Conservation (phyloP, 2,797 vertebrate species). For the Galagoides demidoff region DNA sequence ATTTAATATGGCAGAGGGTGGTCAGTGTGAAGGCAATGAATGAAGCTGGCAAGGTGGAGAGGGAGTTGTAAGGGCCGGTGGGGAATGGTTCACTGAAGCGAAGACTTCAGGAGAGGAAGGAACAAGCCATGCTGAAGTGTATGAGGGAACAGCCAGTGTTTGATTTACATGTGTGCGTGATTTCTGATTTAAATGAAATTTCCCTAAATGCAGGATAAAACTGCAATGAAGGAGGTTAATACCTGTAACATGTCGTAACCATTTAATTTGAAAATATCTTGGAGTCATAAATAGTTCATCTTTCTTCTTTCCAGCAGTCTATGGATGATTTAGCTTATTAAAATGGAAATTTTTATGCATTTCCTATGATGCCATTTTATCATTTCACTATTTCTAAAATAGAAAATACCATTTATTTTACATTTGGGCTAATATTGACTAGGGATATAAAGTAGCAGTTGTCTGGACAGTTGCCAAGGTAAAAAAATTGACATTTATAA, state of each 20-base stretch:
- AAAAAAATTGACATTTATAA: conserved; percentile 49
- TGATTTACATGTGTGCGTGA: background rate
- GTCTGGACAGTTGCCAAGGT: conserved; percentile 15
- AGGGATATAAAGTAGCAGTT: conserved; percentile 60
- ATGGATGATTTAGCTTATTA: conserved; percentile 30
- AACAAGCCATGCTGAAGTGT: background rate
- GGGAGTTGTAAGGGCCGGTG: background rate
- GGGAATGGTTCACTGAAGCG: background rate
- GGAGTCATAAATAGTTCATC: background rate
- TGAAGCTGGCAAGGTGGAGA: background rate
- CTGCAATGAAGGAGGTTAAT: background rate
- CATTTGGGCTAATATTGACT: conserved; percentile 70
- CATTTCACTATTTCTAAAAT: conserved; percentile 77
- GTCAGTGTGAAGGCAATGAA: background rate
- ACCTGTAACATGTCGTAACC: background rate
- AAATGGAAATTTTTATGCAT: conserved; percentile 63
- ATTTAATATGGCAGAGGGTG: background rate
- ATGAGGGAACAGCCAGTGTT: background rate
- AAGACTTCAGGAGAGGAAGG: background rate
- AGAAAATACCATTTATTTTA: conserved; percentile 74
- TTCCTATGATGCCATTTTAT: conserved; percentile 63
- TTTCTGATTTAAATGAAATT: conserved; percentile 41
- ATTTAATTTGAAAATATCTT: conserved; percentile 47
- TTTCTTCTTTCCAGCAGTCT: conserved; percentile 37
- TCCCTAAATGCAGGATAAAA: background rate